Percentiles rank a stretch among this genome's conserved stretches.
These are phyloP conservation scores for Hypsibius dujardini DNA, from an alignment of 1,140 invertebrate species.

Conservation along the genomic window DNA sequence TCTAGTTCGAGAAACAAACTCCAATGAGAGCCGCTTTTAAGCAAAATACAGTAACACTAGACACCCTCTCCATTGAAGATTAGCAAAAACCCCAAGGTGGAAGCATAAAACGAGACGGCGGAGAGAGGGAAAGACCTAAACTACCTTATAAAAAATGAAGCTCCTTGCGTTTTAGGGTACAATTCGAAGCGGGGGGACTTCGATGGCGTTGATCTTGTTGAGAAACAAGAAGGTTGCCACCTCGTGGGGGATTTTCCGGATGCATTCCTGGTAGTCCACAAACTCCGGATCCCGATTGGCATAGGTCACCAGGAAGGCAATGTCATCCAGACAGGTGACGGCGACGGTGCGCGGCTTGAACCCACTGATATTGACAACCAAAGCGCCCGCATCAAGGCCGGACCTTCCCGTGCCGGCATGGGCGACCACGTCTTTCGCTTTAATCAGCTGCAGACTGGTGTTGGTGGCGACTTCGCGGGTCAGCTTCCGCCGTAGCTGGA, in stretches of 20 bases:
- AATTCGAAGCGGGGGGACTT: not conserved
- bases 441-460: not conserved
- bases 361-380: not conserved
- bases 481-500: not conserved
- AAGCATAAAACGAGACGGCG: not conserved
- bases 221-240: not conserved
- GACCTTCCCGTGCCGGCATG: not conserved
- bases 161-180: not conserved
- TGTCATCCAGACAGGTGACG: slow-evolving; percentile 3
- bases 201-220: not conserved
- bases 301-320: not conserved
- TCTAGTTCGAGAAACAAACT: not conserved
- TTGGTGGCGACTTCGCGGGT: not conserved
- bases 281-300: not conserved
- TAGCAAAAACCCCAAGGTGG: not conserved
- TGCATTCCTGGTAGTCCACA: not conserved
- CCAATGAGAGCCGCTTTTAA: not conserved
- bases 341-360: not conserved
- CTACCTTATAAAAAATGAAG: not conserved
- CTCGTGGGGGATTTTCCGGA: slow-evolving; percentile 8
- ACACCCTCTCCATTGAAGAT: not conserved
- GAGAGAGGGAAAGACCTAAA: not conserved
- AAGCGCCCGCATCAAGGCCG: not conserved
- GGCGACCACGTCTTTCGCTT: not conserved
- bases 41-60: not conserved